These are phyloP conservation scores for Dendronephthya gigantea DNA, from an alignment of 64 coral and sea anemone species.

Conservation along the genomic window DNA sequence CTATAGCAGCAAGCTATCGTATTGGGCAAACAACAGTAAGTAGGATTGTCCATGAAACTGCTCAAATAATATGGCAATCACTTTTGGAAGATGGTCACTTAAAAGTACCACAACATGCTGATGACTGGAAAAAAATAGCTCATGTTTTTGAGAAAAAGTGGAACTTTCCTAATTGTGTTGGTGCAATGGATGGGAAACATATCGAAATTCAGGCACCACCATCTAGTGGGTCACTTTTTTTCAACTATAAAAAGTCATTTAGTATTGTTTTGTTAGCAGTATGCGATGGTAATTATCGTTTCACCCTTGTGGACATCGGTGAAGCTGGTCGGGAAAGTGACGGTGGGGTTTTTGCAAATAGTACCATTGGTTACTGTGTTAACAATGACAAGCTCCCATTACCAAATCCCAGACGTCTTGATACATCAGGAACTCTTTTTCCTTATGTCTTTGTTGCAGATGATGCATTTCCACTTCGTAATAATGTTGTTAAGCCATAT, in stretches of 20 bases:
- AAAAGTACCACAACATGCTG: not conserved
- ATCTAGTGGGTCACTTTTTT: constrained; percentile 13
- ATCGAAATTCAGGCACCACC: constrained; percentile 4
- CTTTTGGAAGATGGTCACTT: constrained; percentile 15
- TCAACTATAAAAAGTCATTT: constrained; percentile 27
- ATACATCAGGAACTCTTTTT: not conserved
- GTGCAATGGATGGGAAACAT: constrained; percentile 29
- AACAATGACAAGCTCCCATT: not conserved
- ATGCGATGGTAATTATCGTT: constrained; percentile 3
- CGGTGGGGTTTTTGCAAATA: constrained; percentile 12
- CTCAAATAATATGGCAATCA: not conserved
- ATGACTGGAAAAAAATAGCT: constrained; percentile 1
- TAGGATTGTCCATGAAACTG: not conserved
- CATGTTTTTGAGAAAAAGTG: constrained; percentile 17
- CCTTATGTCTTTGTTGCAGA: constrained; percentile 22
- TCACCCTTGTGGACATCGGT: constrained; percentile 12
- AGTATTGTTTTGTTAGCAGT: constrained; percentile 24
- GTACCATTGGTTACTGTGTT: not conserved
- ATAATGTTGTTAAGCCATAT: constrained; percentile 17
- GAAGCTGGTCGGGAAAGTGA: constrained; percentile 13
- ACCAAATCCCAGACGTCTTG: constrained; percentile 8
- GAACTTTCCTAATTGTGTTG: constrained; percentile 29
- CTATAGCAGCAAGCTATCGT: constrained; percentile 9
- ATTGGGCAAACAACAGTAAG: constrained; percentile 8
- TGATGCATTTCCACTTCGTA: constrained; percentile 23